Evolutionary conservation across 2,888 invertebrate species (phyloP), one percentile per base, ranked within the genome.

Genomic region (Chydorus sphaericus): DNA sequence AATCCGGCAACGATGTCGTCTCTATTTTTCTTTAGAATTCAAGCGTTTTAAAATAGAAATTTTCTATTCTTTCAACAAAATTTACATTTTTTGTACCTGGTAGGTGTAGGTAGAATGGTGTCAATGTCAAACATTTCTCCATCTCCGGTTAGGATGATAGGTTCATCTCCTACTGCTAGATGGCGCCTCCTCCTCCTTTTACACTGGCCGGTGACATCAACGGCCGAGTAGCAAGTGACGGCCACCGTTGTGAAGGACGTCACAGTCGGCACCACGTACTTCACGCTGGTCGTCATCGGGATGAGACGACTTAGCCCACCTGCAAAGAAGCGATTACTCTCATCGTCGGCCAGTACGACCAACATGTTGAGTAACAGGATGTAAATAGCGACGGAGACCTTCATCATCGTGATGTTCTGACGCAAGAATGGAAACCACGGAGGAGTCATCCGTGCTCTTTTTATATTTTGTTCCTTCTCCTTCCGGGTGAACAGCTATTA

Each of bases 141-240:
- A 23, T 38, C 53, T 18, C 36, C 14, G 8, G 37, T 26, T 10
- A 38, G 31, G 38, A 53, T 14, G 53, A 36, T 20, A 28, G 53
- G 53, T 23, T 53, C 37, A 23, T 53, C 53, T 23, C 23, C 38
- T 1, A 53, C 1, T 2, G 37, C 31, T n/a, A n/a, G n/a, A n/a
- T n/a, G n/a, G n/a, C n/a, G n/a, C n/a, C n/a, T n/a, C 10, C 53
- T 36, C 3, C 53, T 36, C 28, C 53, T 36, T n/a, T 38, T 23
- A 28, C 53, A 53, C 16, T 23, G 23, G 6, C 53, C 53, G 8
- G 53, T 53, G 3, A 53, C 37, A 38, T 53, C 37, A 16, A 53
- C 38, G 10, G 38, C 14, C 14, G 37, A 23, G 37, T 23, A 36
- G 26, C 53, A 53, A 23, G 53, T 53, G n/a, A 28, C 28, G 20